A percentile compares a stretch with the other conserved stretches of the same genome.
Evolutionary conservation across 64 coral and sea anemone genomes (phyloP).

Genomic region (Stichodactyla helianthus): DNA sequence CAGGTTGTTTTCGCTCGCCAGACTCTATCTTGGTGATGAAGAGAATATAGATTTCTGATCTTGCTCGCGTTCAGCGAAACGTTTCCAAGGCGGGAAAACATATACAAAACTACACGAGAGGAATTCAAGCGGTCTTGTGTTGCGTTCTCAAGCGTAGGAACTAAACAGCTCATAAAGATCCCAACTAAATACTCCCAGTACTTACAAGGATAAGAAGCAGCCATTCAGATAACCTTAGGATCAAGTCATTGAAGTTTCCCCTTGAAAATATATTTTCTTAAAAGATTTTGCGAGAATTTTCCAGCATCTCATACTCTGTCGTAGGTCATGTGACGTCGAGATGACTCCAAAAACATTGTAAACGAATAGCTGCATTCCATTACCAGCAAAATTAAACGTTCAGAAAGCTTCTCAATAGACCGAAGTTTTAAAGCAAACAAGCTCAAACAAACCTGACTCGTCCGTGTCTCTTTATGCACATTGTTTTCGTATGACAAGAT

Average conservation of each 20-base stretch:
- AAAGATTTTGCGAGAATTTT: neutral
- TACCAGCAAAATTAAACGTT: neutral
- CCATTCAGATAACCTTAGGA: neutral
- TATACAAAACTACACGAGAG: neutral
- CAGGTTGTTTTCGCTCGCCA: neutral
- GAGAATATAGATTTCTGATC: neutral
- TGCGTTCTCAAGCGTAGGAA: neutral
- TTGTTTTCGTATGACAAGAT: constrained; percentile 5
- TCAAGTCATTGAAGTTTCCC: constrained; percentile 8
- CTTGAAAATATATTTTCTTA: neutral
- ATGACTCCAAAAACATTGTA: neutral
- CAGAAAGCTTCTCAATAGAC: constrained; percentile 1
- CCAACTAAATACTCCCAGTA: neutral
- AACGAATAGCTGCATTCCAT: constrained; percentile 1
- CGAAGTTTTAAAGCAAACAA: constrained; percentile 9
- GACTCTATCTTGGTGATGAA: neutral
- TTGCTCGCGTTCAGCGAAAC: neutral
- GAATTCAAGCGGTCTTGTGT: neutral
- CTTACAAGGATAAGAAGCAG: constrained; percentile 23
- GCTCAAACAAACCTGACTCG: neutral
- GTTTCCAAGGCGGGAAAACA: neutral
- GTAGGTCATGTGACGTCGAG: neutral
- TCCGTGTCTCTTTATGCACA: constrained; percentile 1
- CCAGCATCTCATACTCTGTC: neutral
- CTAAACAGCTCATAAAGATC: neutral